Evolutionary conservation across 2,797 vertebrate genomes (phyloP).

Genomic region (Psittacula echo): DNA sequence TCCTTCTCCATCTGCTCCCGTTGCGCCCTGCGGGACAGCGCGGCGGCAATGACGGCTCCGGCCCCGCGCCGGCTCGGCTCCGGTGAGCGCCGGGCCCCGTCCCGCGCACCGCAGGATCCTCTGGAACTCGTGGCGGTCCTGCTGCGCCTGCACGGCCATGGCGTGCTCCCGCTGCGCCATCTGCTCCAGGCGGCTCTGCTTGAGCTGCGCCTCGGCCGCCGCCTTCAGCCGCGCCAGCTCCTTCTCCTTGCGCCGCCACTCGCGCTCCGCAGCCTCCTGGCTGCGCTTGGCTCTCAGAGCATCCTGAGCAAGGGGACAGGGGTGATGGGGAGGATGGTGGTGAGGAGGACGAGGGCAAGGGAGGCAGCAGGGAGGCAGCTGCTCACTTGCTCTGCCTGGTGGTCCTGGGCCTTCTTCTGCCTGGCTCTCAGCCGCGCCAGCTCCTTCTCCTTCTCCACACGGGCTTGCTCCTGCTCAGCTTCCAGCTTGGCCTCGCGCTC

Average conservation of each 20-base stretch:
- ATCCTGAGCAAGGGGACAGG: not conserved
- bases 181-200: slow-evolving; percentile 80
- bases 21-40: slow-evolving; percentile 76
- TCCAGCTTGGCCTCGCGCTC: slow-evolving; percentile 85
- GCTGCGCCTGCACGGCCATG: slow-evolving; percentile 82
- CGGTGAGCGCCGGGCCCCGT: fast-evolving
- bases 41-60: not conserved
- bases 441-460: slow-evolving; percentile 89
- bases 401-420: slow-evolving; percentile 86
- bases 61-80: fast-evolving
- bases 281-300: slow-evolving; percentile 85
- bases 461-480: slow-evolving; percentile 83
- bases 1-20: slow-evolving; percentile 78
- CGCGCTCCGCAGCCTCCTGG: slow-evolving; percentile 84
- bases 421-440: slow-evolving; percentile 81
- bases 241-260: slow-evolving; percentile 88
- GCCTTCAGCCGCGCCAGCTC: slow-evolving; percentile 72
- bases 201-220: slow-evolving; percentile 74
- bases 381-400: slow-evolving; percentile 86
- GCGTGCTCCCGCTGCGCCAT: slow-evolving; percentile 82
- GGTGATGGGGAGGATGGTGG: no score
- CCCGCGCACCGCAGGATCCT: slow-evolving; percentile 83
- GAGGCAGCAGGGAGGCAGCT: not conserved
- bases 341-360: not conserved
- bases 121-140: slow-evolving; percentile 85